Conservation (phyloP, 1,140 invertebrate genomes). For the Telenomus remus region DNA sequence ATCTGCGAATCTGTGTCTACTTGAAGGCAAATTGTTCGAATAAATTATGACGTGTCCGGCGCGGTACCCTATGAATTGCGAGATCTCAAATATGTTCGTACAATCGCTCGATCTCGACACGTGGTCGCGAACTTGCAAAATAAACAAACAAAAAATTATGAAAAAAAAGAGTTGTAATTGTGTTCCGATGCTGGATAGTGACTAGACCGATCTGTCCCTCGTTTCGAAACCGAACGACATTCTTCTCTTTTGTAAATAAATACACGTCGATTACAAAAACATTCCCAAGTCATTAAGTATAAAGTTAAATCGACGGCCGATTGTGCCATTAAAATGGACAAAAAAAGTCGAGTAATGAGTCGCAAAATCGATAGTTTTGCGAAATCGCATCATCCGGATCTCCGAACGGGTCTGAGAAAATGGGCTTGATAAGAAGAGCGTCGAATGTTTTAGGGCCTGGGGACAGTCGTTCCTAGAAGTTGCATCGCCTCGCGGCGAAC, state of each 20-base stretch:
- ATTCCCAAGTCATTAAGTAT: too few species aligned
- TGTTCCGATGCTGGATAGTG: too few species aligned
- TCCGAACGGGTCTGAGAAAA: conserved; percentile 37
- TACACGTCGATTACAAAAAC: too few species aligned
- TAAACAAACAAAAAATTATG: too few species aligned
- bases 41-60: conserved; percentile 60
- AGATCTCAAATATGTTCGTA: conserved; percentile 19
- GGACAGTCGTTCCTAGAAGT: conserved; percentile 71
- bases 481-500: conserved; percentile 60
- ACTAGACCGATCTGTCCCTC: too few species aligned
- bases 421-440: conserved; percentile 60
- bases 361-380: conserved; percentile 50
- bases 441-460: conserved; percentile 65
- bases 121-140: conserved; percentile 15
- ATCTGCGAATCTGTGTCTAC: conserved; percentile 55
- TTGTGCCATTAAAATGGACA: neutral
- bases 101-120: conserved; percentile 38
- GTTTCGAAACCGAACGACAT: too few species aligned
- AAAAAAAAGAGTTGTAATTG: too few species aligned
- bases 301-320: neutral
- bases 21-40: conserved; percentile 62
- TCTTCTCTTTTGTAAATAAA: too few species aligned
- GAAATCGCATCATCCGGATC: conserved; percentile 48
- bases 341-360: conserved; percentile 26
- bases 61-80: conserved; percentile 42